phyloP scores from a whole-genome alignment of 2,113 vertebrate species.

The Apodemus speciosus region DNA sequence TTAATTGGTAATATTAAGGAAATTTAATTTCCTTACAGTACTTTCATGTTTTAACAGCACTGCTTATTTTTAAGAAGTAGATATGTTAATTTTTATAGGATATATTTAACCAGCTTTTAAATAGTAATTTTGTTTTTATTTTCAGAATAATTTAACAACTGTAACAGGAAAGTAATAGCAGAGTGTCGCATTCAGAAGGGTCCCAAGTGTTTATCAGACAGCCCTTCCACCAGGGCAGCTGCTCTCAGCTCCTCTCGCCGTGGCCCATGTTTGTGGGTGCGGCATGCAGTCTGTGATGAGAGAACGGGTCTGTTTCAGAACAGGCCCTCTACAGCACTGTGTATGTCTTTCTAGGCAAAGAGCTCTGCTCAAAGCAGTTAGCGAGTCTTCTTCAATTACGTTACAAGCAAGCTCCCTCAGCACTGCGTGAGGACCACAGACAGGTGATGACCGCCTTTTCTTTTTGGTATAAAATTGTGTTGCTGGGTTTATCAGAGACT shows the following conservation, averaged over 20 bases:
- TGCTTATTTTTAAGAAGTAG: background rate
- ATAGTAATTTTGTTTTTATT: background rate
- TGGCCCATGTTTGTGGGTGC: background rate
- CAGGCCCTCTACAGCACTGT: background rate
- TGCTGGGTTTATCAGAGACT: background rate
- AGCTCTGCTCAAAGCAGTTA: background rate
- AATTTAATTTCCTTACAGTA: conserved; percentile 23
- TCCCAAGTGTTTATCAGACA: background rate
- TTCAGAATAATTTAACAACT: background rate
- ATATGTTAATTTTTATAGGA: background rate
- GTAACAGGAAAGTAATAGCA: background rate
- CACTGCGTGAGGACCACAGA: background rate
- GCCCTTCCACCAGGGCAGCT: background rate
- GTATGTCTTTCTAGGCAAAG: background rate
- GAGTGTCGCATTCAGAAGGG: background rate
- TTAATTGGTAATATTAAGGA: background rate
- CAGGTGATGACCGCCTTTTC: background rate
- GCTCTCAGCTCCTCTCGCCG: background rate
- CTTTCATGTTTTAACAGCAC: conserved; percentile 11
- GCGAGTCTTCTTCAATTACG: background rate
- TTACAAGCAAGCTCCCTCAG: background rate
- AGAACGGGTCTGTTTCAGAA: background rate
- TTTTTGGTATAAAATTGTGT: background rate
- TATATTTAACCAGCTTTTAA: conserved; percentile 13
- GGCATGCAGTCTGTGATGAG: background rate